Percentiles rank a stretch among this genome's conserved stretches.
Conservation (phyloP, 2,888 invertebrate genomes). For the Acanthosepion esculentum region DNA sequence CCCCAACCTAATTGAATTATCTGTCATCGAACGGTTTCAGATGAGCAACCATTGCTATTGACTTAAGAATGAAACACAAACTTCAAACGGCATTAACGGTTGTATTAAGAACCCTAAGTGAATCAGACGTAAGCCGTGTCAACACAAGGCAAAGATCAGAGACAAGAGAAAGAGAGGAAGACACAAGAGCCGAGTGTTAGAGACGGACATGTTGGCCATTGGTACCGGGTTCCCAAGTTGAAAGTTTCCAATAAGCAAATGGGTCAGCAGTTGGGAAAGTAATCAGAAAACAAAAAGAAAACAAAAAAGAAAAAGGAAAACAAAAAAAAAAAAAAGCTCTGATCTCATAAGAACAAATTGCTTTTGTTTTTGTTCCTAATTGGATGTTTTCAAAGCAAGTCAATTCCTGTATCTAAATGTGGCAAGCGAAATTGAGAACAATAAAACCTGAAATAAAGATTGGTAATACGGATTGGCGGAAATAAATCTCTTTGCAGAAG, state of each 20-base stretch:
- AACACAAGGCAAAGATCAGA: conserved; percentile 33
- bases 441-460: background rate
- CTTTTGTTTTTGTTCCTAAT: background rate
- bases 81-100: conserved; percentile 33
- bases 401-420: background rate
- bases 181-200: background rate
- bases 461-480: background rate
- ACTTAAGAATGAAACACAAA: background rate
- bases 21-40: conserved; percentile 22
- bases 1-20: background rate
- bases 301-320: background rate
- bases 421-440: background rate
- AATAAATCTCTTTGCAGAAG: background rate
- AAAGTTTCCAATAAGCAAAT: conserved; percentile 12
- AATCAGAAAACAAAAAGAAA: background rate
- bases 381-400: background rate
- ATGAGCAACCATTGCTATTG: background rate
- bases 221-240: background rate
- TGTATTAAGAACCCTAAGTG: conserved; percentile 8
- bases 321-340: background rate
- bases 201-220: background rate
- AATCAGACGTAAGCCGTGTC: conserved; percentile 12
- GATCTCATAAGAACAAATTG: background rate
- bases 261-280: conserved; percentile 33
- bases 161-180: background rate